Evolutionary conservation across 1,140 invertebrate species (phyloP).

Genomic region (Drosophila mauritiana): DNA sequence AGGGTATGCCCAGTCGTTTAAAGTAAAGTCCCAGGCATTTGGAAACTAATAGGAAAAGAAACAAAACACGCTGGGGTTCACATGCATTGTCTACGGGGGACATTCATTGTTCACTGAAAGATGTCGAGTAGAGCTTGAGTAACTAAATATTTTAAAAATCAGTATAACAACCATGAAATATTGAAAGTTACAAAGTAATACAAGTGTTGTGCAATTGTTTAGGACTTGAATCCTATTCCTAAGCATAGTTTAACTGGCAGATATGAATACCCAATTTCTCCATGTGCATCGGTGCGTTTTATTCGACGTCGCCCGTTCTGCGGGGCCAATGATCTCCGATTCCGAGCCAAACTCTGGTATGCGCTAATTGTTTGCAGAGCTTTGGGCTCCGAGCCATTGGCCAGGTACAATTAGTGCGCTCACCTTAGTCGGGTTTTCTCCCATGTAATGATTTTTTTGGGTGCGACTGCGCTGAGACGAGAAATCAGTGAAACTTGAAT

Average conservation of each 20-base stretch:
- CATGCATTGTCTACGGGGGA: conserved; percentile 53
- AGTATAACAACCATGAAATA: too few relatives aligned
- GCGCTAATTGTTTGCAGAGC: conserved; percentile 67
- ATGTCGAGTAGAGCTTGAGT: neutral
- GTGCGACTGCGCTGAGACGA: conserved; percentile 66
- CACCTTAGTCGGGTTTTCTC: conserved; percentile 71
- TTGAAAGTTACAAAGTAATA: too few relatives aligned
- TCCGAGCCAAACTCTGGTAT: conserved; percentile 42
- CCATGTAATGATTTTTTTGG: conserved; percentile 58
- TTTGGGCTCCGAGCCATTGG: conserved; percentile 34
- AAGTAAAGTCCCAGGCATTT: conserved; percentile 18
- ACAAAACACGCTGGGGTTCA: conserved; percentile 30
- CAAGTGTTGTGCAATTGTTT: too few relatives aligned
- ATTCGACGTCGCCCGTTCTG: conserved; percentile 25
- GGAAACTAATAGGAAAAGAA: conserved; percentile 9
- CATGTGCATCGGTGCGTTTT: conserved; percentile 28
- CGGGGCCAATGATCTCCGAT: conserved; percentile 48
- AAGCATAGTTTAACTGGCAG: too few relatives aligned
- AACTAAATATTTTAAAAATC: neutral
- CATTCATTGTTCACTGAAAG: conserved; percentile 6
- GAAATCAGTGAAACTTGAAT: conserved; percentile 83
- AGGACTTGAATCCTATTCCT: too few relatives aligned
- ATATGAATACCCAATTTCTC: neutral
- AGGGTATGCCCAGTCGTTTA: conserved; percentile 19
- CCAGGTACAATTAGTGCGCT: conserved; percentile 53